Base-by-base conservation (phyloP, 2,113 vertebrate species). In the Dendrocopos noguchii region DNA sequence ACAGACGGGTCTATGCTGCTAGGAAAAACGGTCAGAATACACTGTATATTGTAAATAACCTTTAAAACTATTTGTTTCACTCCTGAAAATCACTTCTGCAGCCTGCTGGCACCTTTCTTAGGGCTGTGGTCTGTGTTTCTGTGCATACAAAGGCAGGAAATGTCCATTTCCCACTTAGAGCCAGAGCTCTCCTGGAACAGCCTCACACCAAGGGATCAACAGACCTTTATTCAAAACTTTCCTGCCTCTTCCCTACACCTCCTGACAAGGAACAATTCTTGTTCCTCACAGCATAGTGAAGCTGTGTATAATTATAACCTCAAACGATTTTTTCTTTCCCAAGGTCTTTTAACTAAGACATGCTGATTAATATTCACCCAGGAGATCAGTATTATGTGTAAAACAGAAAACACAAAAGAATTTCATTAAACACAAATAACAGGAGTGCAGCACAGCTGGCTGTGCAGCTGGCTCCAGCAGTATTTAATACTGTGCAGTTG, bases 81-180 rank as follows among this genome's bases (percentile, higher is more conserved):
- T 65, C 21, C 7, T 33, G 33, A 22, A 31, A 21, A 17, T 31
- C 9, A n/a, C 52, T 75, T 84, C 16, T 73, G 72, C 66, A 80
- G 82, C 75, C 71, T 79, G 76, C 19, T 67, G 86, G 64, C 55
- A 20, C 16, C 6, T 84, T 87, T 0, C 0, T 68, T 29, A 13
- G 71, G 66, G 33, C 81, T 0, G 0, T n/a, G n/a, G 16, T 7
- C 63, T 31, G 42, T 56, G 60, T 73, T 90, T 92, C 55, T 27
- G 8, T 3, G 3, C 6, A 1, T 13, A 91, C 81, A 94, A 91
- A 93, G 56, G 82, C 84, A 87, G 90, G 92, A 91, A 94, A 79
- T 61, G 24, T 61, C 20, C 55, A 28, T 82, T 90, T 93, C 88
- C 92, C 76, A n/a, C 63, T 67, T 34, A 2, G 53, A 87, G 52